Base-by-base conservation (phyloP, 2,888 invertebrate species). In the Tuta absoluta region DNA sequence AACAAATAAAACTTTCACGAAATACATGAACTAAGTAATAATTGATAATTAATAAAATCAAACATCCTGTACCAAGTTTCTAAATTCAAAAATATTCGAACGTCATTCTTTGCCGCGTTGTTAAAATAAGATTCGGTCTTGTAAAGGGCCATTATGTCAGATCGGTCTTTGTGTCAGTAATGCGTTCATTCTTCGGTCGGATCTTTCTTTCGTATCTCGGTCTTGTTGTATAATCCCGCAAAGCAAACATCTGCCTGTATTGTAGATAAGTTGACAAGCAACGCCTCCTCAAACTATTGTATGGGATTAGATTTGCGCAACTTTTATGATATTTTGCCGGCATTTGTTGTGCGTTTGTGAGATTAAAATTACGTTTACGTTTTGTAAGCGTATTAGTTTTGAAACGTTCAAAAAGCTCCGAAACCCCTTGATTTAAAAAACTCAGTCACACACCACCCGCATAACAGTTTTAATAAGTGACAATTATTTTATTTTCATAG, bases 401-500 rank as follows among this genome's bases (percentile, higher is more conserved):
- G 12, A n/a, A 48, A 5, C 48, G 21, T 19, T 19, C 28, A 33
- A 51, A 37, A 23, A 57, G 33, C 37, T 37, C 63, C 11, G n/a
- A 58, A 63, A 58, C 8, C 68, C 72, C 73, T 76, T 79, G 74
- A 77, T 78, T 79, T 75, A 78, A 79, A 80, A 82, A 80, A 78
- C 66, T 58, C 48, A 38, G 28, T 41, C 14, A 49, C 69, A 73
- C 75, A 78, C 75, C 77, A 83, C 90, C 89, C 90, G 90, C 90
- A 89, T 89, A 69, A 67, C 74, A 68, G 79, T 75, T 84, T 85
- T 87, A 89, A 88, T 89, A 87, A 83, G 80, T 75, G 78, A 80
- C 86, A 86, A 89, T 89, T 88, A 90, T 88, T 85, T 85, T 87
- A 86, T 89, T 87, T 88, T 86, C 79, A 84, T 87, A 86, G 59